Evolutionary conservation across 2,888 invertebrate genomes (phyloP), one percentile per base, ranked within the genome.

Genomic region (Nemurella pictetii): DNA sequence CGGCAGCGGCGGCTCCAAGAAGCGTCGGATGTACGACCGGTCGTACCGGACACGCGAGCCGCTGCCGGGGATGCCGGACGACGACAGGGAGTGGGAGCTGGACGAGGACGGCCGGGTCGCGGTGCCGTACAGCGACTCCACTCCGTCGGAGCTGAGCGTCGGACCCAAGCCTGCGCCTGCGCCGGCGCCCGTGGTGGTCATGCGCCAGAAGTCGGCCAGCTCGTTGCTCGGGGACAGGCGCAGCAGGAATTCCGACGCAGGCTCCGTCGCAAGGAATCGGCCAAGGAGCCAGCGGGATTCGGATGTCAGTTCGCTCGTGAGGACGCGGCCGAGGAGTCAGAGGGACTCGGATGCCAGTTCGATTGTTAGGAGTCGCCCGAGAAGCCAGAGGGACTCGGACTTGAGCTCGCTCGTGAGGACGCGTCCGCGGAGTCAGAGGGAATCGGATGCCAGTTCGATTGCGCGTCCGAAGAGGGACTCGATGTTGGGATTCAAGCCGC

Each of bases 21-120:
- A 95, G 90, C 93, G 94, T 88, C 92, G 95, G 87, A 94, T 92
- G 87, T 97, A 96, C 90, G 97, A 97, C 89, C 94, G 93, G 90
- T 94, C 94, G 83, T 97, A 97, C 90, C 93, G 94, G 87, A 97
- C 97, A 12, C 92, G 96, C 89, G 97, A 97, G 91, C 97, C 97
- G 83, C 90, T 97, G 87, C 92, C 94, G 0, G 92, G 93, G 87
- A 93, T 94, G 88, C 96, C 97, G 74, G 92, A 96, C 91, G 95
- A 95, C 87, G 95, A 95, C 87, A 96, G 96, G 90, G 93, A 94
- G 86, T 95, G 95, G 94, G 96, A 96, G 89, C 90, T 96, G 84
- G 94, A 94, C 86, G 93, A 93, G 88, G 94, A 94, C 89, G 94
- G 27, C 5, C 9, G 82, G 7, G 20, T 72, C 7, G 12, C 28